Evolutionary conservation across 2,113 vertebrate genomes (phyloP), one percentile per base, ranked within the genome.

Genomic region (Papio anubis): DNA sequence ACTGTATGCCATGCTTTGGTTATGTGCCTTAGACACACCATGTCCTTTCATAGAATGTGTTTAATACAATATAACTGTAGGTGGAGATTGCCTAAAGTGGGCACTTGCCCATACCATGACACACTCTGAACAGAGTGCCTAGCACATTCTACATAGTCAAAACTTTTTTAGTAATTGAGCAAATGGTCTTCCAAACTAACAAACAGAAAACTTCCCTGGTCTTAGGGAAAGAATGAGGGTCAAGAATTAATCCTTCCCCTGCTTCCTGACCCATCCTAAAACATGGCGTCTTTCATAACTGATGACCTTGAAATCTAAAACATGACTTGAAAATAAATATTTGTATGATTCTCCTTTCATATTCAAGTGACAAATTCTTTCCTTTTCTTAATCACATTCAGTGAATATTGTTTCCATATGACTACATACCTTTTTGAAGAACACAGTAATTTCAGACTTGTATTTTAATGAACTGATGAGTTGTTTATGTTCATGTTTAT

Each of bases 61-160:
- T 96, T n/a, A 92, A 57, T 43, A 66, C 10, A 79, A 66, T 43
- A 68, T 12, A 96, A 94, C 81, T 61, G 57, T 16, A 12, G 43
- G n/a, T 52, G 3, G 8, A 68, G 2, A 89, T n/a, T 90, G 92
- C 43, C 9, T 80, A 87, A 72, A 18, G 40, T 25, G 8, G 3
- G 20, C 3, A 59, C 23, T 80, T 57, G 7, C n/a, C 92, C 92
- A 76, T 18, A 89, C 25, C 25, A 78, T 23, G 14, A n/a, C 13
- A 70, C 13, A 57, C 3, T 61, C 32, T 45, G 45, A 52, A 48
- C 27, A 93, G 40, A 81, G n/a, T 55, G 2, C 18, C n/a, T 78
- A 13, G 66, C 50, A 94, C 73, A 95, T 38, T 68, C 45, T 81
- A 94, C 88, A 94, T 8, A 92, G 32, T 86, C 73, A 92, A 43